Evolutionary conservation across 2,113 vertebrate species (phyloP).

Genomic region (Phalacrocorax aristotelis): DNA sequence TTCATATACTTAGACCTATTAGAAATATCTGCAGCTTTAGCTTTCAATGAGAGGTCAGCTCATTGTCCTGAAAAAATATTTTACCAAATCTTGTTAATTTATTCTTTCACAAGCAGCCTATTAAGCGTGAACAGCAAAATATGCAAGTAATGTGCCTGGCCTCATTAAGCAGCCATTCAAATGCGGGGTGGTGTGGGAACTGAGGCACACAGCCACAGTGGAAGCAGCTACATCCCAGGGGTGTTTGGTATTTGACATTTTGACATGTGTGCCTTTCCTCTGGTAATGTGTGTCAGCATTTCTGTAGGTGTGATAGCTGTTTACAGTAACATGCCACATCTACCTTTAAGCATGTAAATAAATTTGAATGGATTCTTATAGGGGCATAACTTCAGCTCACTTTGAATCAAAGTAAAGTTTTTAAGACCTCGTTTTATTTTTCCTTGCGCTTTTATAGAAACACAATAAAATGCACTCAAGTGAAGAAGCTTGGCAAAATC

Average conservation of each 20-base stretch:
- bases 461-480: neutral
- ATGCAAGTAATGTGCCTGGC: neutral
- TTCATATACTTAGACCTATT: neutral
- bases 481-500: conserved; percentile 21
- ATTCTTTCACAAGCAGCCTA: neutral
- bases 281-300: neutral
- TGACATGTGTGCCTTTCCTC: neutral
- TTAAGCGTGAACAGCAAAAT: neutral
- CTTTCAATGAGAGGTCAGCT: neutral
- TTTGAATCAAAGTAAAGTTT: neutral
- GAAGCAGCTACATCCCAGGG: neutral
- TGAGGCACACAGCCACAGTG: neutral
- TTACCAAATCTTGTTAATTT: neutral
- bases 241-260: neutral
- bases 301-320: neutral
- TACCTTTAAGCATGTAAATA: neutral
- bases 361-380: neutral
- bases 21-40: neutral
- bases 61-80: neutral
- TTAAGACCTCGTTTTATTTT: conserved; percentile 31
- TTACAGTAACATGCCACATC: neutral
- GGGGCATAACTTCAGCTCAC: neutral
- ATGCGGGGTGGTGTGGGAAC: neutral
- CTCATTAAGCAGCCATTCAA: neutral
- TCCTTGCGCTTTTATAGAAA: neutral